Evolutionary conservation across 2,113 vertebrate species (phyloP).

Genomic region (Lonchura striata): DNA sequence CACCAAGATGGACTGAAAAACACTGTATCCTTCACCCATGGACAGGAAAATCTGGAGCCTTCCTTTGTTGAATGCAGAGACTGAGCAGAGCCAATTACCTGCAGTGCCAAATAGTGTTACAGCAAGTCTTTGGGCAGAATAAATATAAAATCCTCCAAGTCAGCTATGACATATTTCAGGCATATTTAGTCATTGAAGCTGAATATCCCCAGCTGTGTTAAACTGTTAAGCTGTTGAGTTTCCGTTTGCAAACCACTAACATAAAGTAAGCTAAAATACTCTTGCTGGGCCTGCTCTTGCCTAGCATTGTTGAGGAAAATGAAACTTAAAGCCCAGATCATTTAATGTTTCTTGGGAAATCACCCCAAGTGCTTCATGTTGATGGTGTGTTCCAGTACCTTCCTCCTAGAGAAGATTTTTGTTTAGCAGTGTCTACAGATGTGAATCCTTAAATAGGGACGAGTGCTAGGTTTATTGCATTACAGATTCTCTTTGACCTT

Average conservation of each 20-base stretch:
- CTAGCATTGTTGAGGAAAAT: background rate
- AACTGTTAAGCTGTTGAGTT: constrained; percentile 44
- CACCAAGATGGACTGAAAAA: background rate
- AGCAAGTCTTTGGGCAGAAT: background rate
- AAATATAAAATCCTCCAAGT: constrained; percentile 27
- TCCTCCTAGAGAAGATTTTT: background rate
- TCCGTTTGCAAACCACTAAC: constrained; percentile 16
- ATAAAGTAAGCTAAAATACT: constrained; percentile 26
- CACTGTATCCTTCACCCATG: background rate
- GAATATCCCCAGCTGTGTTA: constrained; percentile 59
- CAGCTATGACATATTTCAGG: constrained; percentile 13
- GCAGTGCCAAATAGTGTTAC: background rate
- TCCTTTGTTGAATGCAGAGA: background rate
- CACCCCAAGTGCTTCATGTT: background rate
- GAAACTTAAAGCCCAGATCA: background rate
- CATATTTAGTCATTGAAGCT: constrained; percentile 33
- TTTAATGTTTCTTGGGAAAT: background rate
- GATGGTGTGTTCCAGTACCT: background rate
- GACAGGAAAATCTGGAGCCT: background rate
- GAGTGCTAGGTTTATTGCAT: background rate
- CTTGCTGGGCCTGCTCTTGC: constrained; percentile 52
- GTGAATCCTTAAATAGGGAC: background rate
- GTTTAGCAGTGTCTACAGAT: background rate
- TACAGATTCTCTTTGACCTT: background rate
- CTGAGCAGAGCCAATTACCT: background rate